A percentile compares a stretch with the other conserved stretches of the same genome.
Evolutionary conservation across 2,797 vertebrate genomes (phyloP).

Genomic region (Xenops minutus): DNA sequence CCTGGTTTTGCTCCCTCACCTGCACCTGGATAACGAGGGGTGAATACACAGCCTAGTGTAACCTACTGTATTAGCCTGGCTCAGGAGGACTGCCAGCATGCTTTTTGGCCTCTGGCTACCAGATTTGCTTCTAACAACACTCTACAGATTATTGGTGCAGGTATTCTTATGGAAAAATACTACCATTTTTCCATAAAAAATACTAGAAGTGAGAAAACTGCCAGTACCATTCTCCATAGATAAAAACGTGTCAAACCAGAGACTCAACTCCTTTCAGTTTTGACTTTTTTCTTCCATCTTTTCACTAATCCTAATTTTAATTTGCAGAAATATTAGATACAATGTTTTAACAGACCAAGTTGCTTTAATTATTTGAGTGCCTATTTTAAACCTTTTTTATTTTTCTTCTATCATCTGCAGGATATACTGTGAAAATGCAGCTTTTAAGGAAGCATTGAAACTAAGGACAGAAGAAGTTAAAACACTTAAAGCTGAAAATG

Average conservation of each 20-base stretch:
- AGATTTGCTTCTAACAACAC: neutral
- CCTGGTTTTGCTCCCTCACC: neutral
- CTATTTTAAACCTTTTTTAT: neutral
- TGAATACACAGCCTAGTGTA: neutral
- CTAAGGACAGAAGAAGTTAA: conserved; percentile 79
- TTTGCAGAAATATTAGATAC: neutral
- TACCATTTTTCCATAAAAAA: neutral
- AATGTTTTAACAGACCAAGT: neutral
- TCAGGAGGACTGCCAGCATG: neutral
- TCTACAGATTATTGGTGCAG: neutral
- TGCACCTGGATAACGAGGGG: neutral
- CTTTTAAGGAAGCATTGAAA: conserved; percentile 80
- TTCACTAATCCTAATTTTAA: neutral
- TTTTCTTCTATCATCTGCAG: conserved; percentile 68
- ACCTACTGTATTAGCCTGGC: neutral
- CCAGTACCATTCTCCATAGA: neutral
- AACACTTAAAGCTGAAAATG: conserved; percentile 82
- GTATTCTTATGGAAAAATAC: neutral
- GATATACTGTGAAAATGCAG: conserved; percentile 83
- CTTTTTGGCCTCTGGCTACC: neutral
- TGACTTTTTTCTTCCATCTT: neutral
- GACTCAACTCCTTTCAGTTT: neutral
- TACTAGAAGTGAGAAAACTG: neutral
- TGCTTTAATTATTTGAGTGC: neutral
- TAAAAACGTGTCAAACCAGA: neutral